Evolutionary conservation across 2,888 invertebrate species (phyloP).

Genomic region (Melieria crassipennis): DNA sequence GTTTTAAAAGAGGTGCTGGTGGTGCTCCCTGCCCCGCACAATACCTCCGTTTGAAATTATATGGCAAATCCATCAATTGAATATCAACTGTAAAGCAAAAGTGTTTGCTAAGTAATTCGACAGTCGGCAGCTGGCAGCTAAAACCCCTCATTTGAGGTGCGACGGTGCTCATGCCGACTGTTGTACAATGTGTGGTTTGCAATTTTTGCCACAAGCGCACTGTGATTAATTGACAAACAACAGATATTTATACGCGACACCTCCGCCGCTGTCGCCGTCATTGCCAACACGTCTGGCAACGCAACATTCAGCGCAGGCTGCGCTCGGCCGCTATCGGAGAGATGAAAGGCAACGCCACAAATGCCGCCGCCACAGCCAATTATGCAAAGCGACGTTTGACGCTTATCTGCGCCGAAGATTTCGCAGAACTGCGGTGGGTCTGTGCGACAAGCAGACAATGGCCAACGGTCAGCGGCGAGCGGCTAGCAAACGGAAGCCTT

Average conservation of each 20-base stretch:
- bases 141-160: too few relatives aligned
- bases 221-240: slow-evolving; percentile 15
- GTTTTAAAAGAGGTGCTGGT: too few relatives aligned
- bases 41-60: too few relatives aligned
- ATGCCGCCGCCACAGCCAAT: slow-evolving; percentile 40
- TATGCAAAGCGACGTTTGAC: slow-evolving; percentile 40
- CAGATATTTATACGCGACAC: slow-evolving; percentile 2
- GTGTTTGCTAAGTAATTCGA: too few relatives aligned
- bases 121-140: too few relatives aligned
- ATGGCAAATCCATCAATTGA: too few relatives aligned
- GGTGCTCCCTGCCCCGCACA: too few relatives aligned
- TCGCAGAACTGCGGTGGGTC: slow-evolving; percentile 22
- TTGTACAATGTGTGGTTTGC: too few relatives aligned
- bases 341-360: slow-evolving; percentile 20
- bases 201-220: too few relatives aligned
- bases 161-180: too few relatives aligned
- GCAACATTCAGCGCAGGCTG: background rate
- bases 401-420: slow-evolving; percentile 29
- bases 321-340: slow-evolving; percentile 12
- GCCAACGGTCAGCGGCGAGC: background rate
- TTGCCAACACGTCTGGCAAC: slow-evolving; percentile 7
- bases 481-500: slow-evolving; percentile 21
- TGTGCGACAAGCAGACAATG: slow-evolving; percentile 21
- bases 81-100: too few relatives aligned
- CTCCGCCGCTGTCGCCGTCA: background rate